Evolutionary conservation across 2,888 invertebrate species (phyloP).

Genomic region (Halictus quadricinctus): DNA sequence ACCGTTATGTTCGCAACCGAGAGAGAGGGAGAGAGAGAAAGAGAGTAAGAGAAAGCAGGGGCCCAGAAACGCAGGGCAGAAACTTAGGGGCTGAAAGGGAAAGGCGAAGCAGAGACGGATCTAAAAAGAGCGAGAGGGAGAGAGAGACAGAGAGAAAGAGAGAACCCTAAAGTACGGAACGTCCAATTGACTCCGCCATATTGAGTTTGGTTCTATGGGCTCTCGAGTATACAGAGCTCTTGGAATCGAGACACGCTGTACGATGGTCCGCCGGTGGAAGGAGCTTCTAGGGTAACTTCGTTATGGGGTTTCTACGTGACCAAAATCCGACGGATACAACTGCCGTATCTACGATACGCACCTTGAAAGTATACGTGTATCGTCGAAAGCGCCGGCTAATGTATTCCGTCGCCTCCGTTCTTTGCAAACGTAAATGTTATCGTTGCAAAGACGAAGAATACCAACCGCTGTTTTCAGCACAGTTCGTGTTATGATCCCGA

Average conservation of each 20-base stretch:
- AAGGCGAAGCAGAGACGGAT: slow-evolving; percentile 14
- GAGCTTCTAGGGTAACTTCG: slow-evolving; percentile 74
- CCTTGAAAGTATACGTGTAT: slow-evolving; percentile 22
- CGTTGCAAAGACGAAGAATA: neutral
- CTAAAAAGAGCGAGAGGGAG: slow-evolving; percentile 13
- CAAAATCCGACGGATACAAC: slow-evolving; percentile 71
- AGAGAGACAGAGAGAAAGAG: slow-evolving; percentile 28
- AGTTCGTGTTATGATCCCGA: neutral
- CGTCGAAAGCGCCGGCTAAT: neutral
- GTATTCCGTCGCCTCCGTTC: neutral
- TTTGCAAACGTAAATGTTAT: neutral
- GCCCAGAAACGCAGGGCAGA: slow-evolving; percentile 35
- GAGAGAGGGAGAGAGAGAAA: slow-evolving; percentile 47
- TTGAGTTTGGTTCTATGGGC: slow-evolving; percentile 81
- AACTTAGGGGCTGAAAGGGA: slow-evolving; percentile 39
- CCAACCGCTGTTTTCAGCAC: neutral
- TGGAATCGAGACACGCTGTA: slow-evolving; percentile 74
- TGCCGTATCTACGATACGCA: slow-evolving; percentile 28
- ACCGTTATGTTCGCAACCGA: slow-evolving; percentile 65
- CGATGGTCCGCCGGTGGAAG: slow-evolving; percentile 68
- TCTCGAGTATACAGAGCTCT: slow-evolving; percentile 77
- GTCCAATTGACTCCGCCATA: slow-evolving; percentile 81
- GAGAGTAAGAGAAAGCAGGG: slow-evolving; percentile 52
- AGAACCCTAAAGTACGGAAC: slow-evolving; percentile 75
- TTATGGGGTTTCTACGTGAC: slow-evolving; percentile 79